Evolutionary conservation across 2,888 invertebrate genomes (phyloP), one percentile per base, ranked within the genome.

Genomic region (Ennomos erosarius): DNA sequence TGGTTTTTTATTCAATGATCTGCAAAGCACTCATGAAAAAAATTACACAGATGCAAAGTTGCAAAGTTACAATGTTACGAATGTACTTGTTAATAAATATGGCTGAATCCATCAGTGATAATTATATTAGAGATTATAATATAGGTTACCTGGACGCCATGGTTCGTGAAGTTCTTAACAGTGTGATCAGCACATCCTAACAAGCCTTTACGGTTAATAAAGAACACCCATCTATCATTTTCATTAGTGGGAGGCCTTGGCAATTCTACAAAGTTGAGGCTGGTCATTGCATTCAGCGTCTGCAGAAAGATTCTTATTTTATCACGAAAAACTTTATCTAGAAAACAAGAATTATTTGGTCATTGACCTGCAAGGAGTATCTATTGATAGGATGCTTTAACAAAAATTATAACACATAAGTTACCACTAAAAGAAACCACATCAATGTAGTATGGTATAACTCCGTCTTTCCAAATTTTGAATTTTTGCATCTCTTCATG

Each of bases 401-500:
- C n/a, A n/a, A n/a, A n/a, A n/a, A n/a, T n/a, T n/a, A n/a, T n/a
- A n/a, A n/a, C n/a, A n/a, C n/a, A n/a, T n/a, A n/a, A n/a, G n/a
- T n/a, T n/a, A 90, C 90, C 90, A 26, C 26, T 26, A 50, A 78
- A 90, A 3, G 90, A 89, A 35, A 71, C 59, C 1, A 76, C 74
- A 63, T 91, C 90, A 34, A 90, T 88, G 57, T 77, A 88, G 62
- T 85, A 91, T 0, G 87, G 87, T 57, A 90, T 78, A 0, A 75
- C 56, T 33, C 85, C 91, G 43, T 70, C 62, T 0, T 74, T 75
- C 90, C 90, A 91, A n/a, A 91, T 63, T 44, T 88, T 88, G 9
- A 85, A 79, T 46, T 81, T 84, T 4, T 37, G 26, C 1, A 83
- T 83, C 37, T 68, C 65, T 37, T 50, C 54, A 16, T 40, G 9